phyloP scores from a whole-genome alignment of 2,113 vertebrate genomes.

The Atherinomorus stipes region DNA sequence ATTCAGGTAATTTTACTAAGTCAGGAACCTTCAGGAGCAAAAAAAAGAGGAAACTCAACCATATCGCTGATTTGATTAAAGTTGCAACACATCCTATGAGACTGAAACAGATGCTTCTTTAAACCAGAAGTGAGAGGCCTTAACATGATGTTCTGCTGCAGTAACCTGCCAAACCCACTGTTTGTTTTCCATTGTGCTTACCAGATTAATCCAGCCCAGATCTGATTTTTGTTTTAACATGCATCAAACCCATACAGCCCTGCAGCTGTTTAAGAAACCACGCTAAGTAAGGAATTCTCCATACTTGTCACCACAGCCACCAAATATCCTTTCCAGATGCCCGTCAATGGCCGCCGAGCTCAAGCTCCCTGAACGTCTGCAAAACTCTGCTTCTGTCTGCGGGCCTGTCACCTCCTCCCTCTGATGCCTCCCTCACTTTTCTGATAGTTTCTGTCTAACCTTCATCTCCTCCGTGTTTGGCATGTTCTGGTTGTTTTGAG shows the following conservation, averaged over 20 bases:
- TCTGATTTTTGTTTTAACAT: conserved; percentile 16
- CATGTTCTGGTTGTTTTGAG: conserved; percentile 16
- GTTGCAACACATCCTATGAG: neutral
- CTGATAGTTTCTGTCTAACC: neutral
- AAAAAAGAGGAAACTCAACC: too few species aligned
- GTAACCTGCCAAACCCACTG: too few species aligned
- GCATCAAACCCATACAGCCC: conserved; percentile 34
- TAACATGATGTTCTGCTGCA: too few species aligned
- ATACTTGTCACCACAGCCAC: conserved; percentile 9
- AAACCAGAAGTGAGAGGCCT: too few species aligned
- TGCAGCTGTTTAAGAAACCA: conserved; percentile 63
- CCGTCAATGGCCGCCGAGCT: conserved; percentile 16
- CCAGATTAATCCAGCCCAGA: conserved; percentile 50
- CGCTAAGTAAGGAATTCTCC: conserved; percentile 31
- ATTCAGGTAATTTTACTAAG: too few species aligned
- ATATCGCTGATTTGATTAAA: too few species aligned
- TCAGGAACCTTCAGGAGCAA: too few species aligned
- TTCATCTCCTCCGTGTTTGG: neutral
- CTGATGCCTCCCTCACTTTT: conserved; percentile 8
- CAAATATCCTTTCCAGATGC: conserved; percentile 59
- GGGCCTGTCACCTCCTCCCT: conserved; percentile 46
- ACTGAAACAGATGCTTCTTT: too few species aligned
- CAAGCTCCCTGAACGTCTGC: conserved; percentile 52
- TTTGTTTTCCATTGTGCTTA: conserved; percentile 9
- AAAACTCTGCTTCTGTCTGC: conserved; percentile 33